Percentiles rank a stretch among this genome's conserved stretches.
Evolutionary conservation across 2,888 invertebrate genomes (phyloP).

Genomic region (Apoderus coryli): DNA sequence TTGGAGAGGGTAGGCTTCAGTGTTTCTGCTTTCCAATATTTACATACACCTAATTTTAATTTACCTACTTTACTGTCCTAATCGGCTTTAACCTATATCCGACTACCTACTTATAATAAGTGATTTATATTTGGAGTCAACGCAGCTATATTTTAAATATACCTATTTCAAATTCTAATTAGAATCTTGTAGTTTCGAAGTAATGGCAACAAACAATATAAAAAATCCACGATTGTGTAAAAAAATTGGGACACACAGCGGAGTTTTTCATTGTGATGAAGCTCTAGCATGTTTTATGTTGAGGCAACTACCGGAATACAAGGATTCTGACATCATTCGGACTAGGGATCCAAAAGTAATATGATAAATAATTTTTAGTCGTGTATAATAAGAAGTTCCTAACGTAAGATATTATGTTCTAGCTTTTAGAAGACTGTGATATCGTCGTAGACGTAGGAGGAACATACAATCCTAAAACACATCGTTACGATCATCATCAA

Average conservation of each 20-base stretch:
- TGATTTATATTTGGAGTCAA: too few species aligned
- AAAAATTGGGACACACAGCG: conserved; percentile 62
- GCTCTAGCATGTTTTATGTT: conserved; percentile 89
- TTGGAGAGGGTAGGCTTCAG: too few species aligned
- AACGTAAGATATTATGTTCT: too few species aligned
- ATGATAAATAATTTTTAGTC: background rate
- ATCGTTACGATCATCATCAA: conserved; percentile 93
- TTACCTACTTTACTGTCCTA: too few species aligned
- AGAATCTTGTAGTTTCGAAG: too few species aligned
- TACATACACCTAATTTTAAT: too few species aligned
- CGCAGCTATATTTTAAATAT: too few species aligned
- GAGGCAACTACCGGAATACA: conserved; percentile 62
- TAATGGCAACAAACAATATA: conserved; percentile 28
- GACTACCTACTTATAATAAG: too few species aligned
- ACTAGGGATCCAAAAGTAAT: conserved; percentile 40
- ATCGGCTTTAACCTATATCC: too few species aligned
- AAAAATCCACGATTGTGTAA: conserved; percentile 25
- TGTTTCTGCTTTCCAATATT: too few species aligned
- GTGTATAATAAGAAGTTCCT: background rate
- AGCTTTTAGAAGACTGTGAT: conserved; percentile 63
- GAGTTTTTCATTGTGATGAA: conserved; percentile 88
- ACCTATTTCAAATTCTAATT: too few species aligned
- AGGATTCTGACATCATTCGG: conserved; percentile 66
- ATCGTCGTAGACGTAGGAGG: conserved; percentile 93
- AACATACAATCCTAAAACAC: conserved; percentile 57